Evolutionary conservation across 2,888 invertebrate species (phyloP).

Genomic region (Oxycera nigricornis): DNA sequence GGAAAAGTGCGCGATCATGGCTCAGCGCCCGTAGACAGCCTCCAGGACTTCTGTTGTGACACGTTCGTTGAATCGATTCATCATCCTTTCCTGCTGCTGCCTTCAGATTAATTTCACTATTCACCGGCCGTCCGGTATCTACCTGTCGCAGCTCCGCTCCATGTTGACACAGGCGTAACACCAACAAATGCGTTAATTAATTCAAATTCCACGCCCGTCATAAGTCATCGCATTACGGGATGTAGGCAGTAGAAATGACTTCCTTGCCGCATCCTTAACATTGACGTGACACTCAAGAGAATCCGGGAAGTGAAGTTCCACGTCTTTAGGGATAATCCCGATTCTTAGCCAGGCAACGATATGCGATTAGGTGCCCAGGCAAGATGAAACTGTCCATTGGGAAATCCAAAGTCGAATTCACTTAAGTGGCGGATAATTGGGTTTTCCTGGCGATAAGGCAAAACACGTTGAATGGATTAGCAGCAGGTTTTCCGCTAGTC

Average conservation of each 20-base stretch:
- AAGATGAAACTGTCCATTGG: conserved; percentile 27
- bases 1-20: conserved; percentile 27
- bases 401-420: conserved; percentile 34
- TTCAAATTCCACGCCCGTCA: conserved; percentile 40
- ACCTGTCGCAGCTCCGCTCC: conserved; percentile 13
- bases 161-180: conserved; percentile 38
- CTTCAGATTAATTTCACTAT: neutral
- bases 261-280: neutral
- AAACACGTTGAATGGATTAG: conserved; percentile 34
- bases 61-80: conserved; percentile 37
- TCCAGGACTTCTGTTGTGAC: conserved; percentile 22
- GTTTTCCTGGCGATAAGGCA: conserved; percentile 30
- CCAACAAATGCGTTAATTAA: conserved; percentile 40
- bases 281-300: neutral
- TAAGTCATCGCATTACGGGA: neutral
- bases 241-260: conserved; percentile 25
- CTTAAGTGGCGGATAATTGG: conserved; percentile 38
- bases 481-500: neutral
- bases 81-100: conserved; percentile 19
- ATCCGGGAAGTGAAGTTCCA: conserved; percentile 26
- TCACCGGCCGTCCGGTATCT: neutral
- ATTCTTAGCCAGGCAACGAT: conserved; percentile 36
- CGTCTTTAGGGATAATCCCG: conserved; percentile 31
- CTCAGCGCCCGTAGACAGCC: neutral
- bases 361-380: conserved; percentile 35